These are phyloP conservation scores for Rhopalosiphum nymphaeae DNA, from an alignment of 2,888 invertebrate species.

Conservation along the genomic window DNA sequence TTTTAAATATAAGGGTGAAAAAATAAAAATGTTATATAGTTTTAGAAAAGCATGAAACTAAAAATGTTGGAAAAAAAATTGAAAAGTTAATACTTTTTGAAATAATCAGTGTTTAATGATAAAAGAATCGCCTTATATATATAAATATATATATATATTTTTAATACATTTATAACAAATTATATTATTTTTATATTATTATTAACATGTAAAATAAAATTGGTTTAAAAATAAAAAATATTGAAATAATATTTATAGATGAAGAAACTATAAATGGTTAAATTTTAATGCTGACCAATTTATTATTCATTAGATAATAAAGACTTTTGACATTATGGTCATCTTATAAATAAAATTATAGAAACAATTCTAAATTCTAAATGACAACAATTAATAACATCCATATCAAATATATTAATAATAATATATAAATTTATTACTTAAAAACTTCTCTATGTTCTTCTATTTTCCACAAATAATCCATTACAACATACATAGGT, in stretches of 20 bases:
- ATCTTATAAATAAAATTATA: neutral
- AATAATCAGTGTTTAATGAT: too few relatives aligned
- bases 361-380: neutral
- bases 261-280: neutral
- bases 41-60: too few relatives aligned
- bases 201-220: neutral
- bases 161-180: neutral
- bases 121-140: too few relatives aligned
- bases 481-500: constrained; percentile 95
- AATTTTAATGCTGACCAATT: neutral
- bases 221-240: neutral
- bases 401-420: neutral
- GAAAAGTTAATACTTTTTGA: too few relatives aligned
- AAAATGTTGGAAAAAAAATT: too few relatives aligned
- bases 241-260: neutral
- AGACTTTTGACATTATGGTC: neutral
- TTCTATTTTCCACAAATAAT: constrained; percentile 88
- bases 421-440: constrained; percentile 71
- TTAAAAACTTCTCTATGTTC: constrained; percentile 84
- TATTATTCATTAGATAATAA: neutral
- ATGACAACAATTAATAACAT: neutral
- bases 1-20: too few relatives aligned
- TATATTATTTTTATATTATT: neutral
- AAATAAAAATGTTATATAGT: too few relatives aligned
- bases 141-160: too few relatives aligned